Conservation (phyloP, 1,140 invertebrate genomes). For the Muscidifurax raptorellus region DNA sequence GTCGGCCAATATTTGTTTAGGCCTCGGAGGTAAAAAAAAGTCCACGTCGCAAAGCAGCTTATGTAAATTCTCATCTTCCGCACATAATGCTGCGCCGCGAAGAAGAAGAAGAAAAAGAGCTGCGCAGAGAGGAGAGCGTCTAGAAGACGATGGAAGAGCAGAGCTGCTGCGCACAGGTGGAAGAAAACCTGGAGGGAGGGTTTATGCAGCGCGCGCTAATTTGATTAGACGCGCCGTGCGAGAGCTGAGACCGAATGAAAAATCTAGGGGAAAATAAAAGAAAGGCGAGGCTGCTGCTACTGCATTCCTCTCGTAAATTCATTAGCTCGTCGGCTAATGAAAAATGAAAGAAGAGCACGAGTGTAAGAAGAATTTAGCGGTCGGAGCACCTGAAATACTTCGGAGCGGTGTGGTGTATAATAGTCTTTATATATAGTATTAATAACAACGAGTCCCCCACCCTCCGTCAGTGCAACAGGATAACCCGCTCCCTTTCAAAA, state of each 20-base stretch:
- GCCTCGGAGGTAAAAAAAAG: conserved; percentile 58
- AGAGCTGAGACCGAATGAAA: conserved; percentile 14
- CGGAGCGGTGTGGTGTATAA: background rate
- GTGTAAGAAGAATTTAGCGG: conserved; percentile 13
- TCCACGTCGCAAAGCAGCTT: conserved; percentile 58
- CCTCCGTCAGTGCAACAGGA: background rate
- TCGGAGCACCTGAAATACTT: conserved; percentile 1
- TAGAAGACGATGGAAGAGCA: background rate
- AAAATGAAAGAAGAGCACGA: background rate
- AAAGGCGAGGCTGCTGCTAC: background rate
- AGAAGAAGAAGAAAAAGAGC: conserved; percentile 2
- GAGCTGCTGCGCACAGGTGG: conserved; percentile 20
- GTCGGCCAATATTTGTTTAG: conserved; percentile 64
- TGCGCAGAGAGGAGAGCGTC: background rate
- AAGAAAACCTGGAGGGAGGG: conserved; percentile 27
- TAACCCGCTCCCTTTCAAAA: background rate
- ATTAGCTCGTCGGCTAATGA: conserved; percentile 37
- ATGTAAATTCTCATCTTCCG: conserved; percentile 63
- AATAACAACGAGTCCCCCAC: background rate
- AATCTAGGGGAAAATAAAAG: conserved; percentile 5
- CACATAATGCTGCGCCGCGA: conserved; percentile 44
- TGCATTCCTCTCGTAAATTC: conserved; percentile 25
- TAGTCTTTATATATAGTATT: background rate
- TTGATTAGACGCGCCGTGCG: conserved; percentile 43
- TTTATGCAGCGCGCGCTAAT: conserved; percentile 45